phyloP scores from a whole-genome alignment of 2,888 invertebrate species.

The Tenthredo livida region DNA sequence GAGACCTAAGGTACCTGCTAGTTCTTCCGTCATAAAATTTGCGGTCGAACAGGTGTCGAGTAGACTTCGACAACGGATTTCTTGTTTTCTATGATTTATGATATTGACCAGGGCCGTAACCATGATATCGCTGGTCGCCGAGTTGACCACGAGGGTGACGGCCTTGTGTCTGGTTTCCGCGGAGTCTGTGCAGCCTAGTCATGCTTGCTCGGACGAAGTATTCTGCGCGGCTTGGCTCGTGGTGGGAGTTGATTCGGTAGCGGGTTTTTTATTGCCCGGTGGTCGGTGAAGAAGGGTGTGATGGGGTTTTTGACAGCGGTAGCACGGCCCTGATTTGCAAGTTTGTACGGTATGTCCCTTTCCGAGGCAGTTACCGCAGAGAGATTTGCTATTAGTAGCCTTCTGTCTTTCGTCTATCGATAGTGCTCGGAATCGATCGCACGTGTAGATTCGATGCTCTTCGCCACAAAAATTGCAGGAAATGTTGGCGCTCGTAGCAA shows the following conservation, averaged over 20 bases:
- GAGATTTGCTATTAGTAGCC: not conserved
- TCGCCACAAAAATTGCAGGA: slow-evolving; percentile 24
- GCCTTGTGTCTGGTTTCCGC: not conserved
- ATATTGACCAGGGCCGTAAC: slow-evolving; percentile 54
- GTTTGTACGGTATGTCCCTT: slow-evolving; percentile 15
- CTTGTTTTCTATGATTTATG: not conserved
- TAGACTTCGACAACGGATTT: slow-evolving; percentile 53
- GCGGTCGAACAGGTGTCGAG: slow-evolving; percentile 58
- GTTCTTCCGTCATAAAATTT: slow-evolving; percentile 58
- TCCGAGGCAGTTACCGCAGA: slow-evolving; percentile 52
- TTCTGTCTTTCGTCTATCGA: not conserved
- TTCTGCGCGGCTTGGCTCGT: not conserved
- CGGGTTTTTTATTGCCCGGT: not conserved
- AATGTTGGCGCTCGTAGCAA: not conserved
- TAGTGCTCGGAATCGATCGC: not conserved
- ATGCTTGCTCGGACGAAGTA: not conserved
- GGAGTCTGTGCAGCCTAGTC: not conserved
- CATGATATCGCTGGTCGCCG: slow-evolving; percentile 45
- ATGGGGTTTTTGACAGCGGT: slow-evolving; percentile 9
- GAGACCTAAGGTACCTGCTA: slow-evolving; percentile 54
- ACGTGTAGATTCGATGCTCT: not conserved
- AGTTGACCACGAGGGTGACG: slow-evolving; percentile 12
- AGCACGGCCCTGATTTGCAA: not conserved
- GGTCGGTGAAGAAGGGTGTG: slow-evolving; percentile 38
- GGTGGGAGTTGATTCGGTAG: not conserved